phyloP scores from a whole-genome alignment of 2,888 invertebrate genomes.

The Hipparchia semele region DNA sequence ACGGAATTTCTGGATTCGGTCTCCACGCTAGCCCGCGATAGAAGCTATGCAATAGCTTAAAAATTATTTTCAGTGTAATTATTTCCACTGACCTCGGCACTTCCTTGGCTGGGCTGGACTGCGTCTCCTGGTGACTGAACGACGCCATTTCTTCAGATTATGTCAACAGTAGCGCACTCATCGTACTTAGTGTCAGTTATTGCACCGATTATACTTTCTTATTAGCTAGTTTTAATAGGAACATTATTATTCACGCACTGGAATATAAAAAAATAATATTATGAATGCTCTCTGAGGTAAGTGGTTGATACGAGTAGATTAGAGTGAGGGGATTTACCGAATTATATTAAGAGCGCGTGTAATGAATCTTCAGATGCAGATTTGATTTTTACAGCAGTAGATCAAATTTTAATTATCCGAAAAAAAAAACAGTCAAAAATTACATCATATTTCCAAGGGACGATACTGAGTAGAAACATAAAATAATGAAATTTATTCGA shows the following conservation, averaged over 20 bases:
- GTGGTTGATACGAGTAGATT: background rate
- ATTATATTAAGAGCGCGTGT: too few species aligned
- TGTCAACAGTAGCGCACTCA: slow-evolving; percentile 53
- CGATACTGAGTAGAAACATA: too few species aligned
- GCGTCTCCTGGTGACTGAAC: slow-evolving; percentile 68
- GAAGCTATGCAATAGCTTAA: too few species aligned
- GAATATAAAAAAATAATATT: slow-evolving; percentile 21
- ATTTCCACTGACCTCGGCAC: slow-evolving; percentile 61
- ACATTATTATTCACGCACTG: slow-evolving; percentile 34
- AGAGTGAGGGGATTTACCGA: too few species aligned
- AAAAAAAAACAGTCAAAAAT: too few species aligned
- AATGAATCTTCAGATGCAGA: too few species aligned
- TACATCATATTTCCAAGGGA: too few species aligned
- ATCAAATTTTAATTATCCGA: too few species aligned
- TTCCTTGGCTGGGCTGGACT: slow-evolving; percentile 71
- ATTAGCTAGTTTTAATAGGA: slow-evolving; percentile 34
- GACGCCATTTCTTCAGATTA: slow-evolving; percentile 62
- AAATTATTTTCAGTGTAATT: background rate
- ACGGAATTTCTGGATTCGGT: too few species aligned
- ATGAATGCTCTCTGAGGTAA: slow-evolving; percentile 19
- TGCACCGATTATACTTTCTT: slow-evolving; percentile 16
- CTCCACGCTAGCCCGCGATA: too few species aligned
- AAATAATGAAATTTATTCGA: too few species aligned
- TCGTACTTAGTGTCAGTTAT: slow-evolving; percentile 44
- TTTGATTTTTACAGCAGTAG: too few species aligned